phyloP scores from a whole-genome alignment of 1,140 invertebrate species.

The Cylas formicarius region DNA sequence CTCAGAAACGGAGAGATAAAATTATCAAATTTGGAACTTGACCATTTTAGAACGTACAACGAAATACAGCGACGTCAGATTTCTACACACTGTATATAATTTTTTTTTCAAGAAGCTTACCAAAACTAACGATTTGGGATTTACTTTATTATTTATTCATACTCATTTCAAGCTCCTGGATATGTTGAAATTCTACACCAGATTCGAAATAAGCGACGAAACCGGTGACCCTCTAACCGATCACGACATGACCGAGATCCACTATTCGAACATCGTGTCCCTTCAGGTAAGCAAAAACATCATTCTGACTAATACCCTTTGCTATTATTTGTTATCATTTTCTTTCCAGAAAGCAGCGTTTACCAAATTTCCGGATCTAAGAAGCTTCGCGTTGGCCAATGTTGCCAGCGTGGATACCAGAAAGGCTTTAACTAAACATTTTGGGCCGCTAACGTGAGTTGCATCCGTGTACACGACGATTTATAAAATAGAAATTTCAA shows the following conservation, averaged over 20 bases:
- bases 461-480: no score
- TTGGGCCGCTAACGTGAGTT: constrained; percentile 65
- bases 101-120: no score
- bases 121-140: no score
- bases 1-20: no score
- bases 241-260: constrained; percentile 85
- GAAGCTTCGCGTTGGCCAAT: constrained; percentile 85
- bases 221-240: constrained; percentile 91
- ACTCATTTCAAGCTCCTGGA: constrained; percentile 69
- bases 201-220: constrained; percentile 97
- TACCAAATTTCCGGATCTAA: constrained; percentile 80
- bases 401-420: constrained; percentile 90
- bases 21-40: neutral
- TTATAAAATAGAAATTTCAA: no score
- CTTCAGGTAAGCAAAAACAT: constrained; percentile 60
- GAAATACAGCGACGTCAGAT: neutral
- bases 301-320: constrained; percentile 8
- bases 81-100: neutral
- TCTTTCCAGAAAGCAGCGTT: constrained; percentile 80
- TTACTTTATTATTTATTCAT: constrained; percentile 7
- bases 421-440: constrained; percentile 78
- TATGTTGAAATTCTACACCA: constrained; percentile 93
- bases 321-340: constrained; percentile 4
- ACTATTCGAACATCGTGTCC: constrained; percentile 86
- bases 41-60: neutral